Conservation (phyloP, 2,797 vertebrate species). For the Neoniphon sammara region DNA sequence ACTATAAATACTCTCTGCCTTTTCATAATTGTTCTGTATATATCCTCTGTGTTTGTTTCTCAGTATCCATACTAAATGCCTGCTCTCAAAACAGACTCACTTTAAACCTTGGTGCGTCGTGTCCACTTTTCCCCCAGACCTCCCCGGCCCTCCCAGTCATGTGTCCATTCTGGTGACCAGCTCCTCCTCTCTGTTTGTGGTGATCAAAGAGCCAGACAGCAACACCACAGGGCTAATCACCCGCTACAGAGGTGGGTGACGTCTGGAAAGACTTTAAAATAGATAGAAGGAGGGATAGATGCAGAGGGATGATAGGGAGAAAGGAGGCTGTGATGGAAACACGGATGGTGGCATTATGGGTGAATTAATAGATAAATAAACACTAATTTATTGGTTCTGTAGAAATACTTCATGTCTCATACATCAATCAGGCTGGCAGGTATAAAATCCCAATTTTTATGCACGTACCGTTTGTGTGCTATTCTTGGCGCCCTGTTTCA, state of each 20-base stretch:
- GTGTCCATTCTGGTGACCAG: constrained; percentile 80
- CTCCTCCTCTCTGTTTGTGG: constrained; percentile 75
- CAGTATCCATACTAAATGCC: too few species aligned
- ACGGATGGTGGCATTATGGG: not conserved
- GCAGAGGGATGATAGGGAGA: not conserved
- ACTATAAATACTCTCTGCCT: too few species aligned
- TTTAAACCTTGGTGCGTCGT: constrained; percentile 5
- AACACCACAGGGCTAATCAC: constrained; percentile 75
- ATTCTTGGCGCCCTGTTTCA: constrained; percentile 22
- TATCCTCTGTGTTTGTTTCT: too few species aligned
- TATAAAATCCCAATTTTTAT: constrained; percentile 21
- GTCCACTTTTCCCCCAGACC: constrained; percentile 63
- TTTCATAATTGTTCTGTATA: too few species aligned
- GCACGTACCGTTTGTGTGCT: not conserved
- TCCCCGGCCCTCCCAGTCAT: constrained; percentile 75
- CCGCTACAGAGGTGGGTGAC: constrained; percentile 77
- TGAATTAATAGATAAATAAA: constrained; percentile 18
- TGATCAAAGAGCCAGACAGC: constrained; percentile 76
- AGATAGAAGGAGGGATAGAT: not conserved
- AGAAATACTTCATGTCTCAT: constrained; percentile 18
- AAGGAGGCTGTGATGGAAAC: constrained; percentile 15
- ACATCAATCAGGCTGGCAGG: constrained; percentile 6
- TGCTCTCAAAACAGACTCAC: not conserved
- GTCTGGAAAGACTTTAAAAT: not conserved
- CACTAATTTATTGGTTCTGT: not conserved